A percentile compares a stretch with the other conserved stretches of the same genome.
phyloP scores from a whole-genome alignment of 2,113 vertebrate species.

The Riparia riparia region DNA sequence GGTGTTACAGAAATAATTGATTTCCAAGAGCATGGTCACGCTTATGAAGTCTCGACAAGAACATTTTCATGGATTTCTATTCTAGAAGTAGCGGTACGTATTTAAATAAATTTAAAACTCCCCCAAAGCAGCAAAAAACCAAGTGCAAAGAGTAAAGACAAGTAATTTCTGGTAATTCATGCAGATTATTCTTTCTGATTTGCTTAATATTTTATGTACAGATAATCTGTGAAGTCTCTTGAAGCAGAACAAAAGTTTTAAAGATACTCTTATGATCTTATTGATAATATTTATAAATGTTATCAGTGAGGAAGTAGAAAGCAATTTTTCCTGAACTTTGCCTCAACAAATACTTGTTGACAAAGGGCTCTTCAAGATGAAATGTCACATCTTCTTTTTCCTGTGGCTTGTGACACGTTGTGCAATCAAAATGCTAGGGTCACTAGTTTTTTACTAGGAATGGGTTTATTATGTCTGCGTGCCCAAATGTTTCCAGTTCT shows the following conservation, averaged over 20 bases:
- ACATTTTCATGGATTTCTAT: not conserved
- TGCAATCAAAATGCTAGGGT: not conserved
- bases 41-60: not conserved
- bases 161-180: not conserved
- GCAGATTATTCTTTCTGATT: not conserved
- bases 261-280: not conserved
- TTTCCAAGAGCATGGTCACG: not conserved
- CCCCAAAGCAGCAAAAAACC: not conserved
- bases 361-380: not conserved
- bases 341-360: not conserved
- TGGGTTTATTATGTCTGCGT: not conserved
- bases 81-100: not conserved
- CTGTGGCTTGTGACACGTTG: not conserved
- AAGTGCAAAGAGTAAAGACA: not conserved
- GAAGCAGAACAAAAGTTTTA: not conserved
- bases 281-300: not conserved
- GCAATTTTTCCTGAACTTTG: constrained; percentile 31
- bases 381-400: constrained; percentile 7
- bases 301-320: not conserved
- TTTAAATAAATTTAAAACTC: not conserved
- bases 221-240: not conserved
- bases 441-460: not conserved
- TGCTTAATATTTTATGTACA: not conserved
- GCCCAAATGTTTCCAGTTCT: not conserved
- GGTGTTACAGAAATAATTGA: not conserved